These are phyloP conservation scores for Lordiphosa clarofinis DNA, from an alignment of 1,140 invertebrate species.

Conservation along the genomic window DNA sequence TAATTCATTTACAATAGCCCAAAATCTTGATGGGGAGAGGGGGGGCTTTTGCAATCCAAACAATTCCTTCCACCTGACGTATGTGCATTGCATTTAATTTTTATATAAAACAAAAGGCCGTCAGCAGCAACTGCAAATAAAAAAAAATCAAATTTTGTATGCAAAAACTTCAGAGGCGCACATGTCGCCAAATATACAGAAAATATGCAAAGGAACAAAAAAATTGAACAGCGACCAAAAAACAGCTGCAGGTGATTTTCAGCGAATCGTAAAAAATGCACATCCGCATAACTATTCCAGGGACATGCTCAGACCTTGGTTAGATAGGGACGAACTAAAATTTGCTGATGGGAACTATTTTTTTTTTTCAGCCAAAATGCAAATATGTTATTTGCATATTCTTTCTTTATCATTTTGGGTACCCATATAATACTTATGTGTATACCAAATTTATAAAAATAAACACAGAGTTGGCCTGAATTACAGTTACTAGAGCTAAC, in stretches of 20 bases:
- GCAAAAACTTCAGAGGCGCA: slow-evolving; percentile 30
- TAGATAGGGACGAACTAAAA: not conserved
- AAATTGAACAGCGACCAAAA: slow-evolving; percentile 29
- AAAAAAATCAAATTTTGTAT: slow-evolving; percentile 10
- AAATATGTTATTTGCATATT: too few relatives aligned
- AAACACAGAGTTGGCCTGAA: too few relatives aligned
- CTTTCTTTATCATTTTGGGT: too few relatives aligned
- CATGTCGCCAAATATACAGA: slow-evolving; percentile 48
- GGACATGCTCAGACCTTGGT: slow-evolving; percentile 23
- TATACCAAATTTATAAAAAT: too few relatives aligned
- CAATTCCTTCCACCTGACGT: slow-evolving; percentile 33
- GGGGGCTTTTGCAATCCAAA: slow-evolving; percentile 36
- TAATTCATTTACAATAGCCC: slow-evolving; percentile 51
- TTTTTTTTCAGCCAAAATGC: too few relatives aligned
- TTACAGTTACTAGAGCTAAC: too few relatives aligned
- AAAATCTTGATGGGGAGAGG: slow-evolving; percentile 12
- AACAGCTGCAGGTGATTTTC: slow-evolving; percentile 69
- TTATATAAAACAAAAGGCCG: slow-evolving; percentile 40
- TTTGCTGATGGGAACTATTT: too few relatives aligned
- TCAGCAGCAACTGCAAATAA: slow-evolving; percentile 19
- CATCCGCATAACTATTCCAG: slow-evolving; percentile 18
- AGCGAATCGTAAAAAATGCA: slow-evolving; percentile 49
- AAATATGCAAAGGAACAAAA: slow-evolving; percentile 28
- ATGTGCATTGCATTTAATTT: slow-evolving; percentile 47
- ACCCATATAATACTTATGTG: too few relatives aligned